A percentile compares a stretch with the other conserved stretches of the same genome.
Conservation (phyloP, 2,888 invertebrate genomes). For the Limenitis arthemis region DNA sequence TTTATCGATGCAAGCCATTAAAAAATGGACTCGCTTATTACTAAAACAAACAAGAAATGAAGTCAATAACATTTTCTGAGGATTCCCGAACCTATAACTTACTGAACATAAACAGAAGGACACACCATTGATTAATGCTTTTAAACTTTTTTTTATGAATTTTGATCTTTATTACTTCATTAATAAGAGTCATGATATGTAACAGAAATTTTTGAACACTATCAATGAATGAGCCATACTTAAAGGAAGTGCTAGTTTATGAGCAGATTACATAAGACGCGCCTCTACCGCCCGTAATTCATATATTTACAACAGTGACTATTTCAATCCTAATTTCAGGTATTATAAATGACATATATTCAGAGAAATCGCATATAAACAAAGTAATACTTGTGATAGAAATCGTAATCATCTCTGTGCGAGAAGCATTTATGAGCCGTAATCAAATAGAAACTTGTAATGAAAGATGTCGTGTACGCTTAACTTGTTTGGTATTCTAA, state of each 20-base stretch:
- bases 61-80: conserved; percentile 49
- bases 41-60: conserved; percentile 52
- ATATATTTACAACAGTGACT: conserved; percentile 24
- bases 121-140: conserved; percentile 59
- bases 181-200: conserved; percentile 31
- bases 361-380: conserved; percentile 34
- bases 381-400: conserved; percentile 66
- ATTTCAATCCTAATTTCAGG: conserved; percentile 32
- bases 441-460: conserved; percentile 72
- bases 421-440: conserved; percentile 62
- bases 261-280: conserved; percentile 33
- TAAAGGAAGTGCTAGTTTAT: conserved; percentile 38
- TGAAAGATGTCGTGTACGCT: conserved; percentile 62
- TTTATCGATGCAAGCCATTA: conserved; percentile 47
- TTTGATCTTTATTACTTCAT: conserved; percentile 28
- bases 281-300: conserved; percentile 27
- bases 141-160: conserved; percentile 28
- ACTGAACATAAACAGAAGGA: conserved; percentile 45
- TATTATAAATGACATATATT: conserved; percentile 30
- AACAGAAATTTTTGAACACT: conserved; percentile 28
- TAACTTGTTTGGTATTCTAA: conserved; percentile 59
- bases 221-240: conserved; percentile 42
- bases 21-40: conserved; percentile 48
- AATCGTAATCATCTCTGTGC: conserved; percentile 63
- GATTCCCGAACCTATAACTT: conserved; percentile 43